Evolutionary conservation across 2,888 invertebrate genomes (phyloP), one percentile per base, ranked within the genome.

Genomic region (Limnephilus marmoratus): DNA sequence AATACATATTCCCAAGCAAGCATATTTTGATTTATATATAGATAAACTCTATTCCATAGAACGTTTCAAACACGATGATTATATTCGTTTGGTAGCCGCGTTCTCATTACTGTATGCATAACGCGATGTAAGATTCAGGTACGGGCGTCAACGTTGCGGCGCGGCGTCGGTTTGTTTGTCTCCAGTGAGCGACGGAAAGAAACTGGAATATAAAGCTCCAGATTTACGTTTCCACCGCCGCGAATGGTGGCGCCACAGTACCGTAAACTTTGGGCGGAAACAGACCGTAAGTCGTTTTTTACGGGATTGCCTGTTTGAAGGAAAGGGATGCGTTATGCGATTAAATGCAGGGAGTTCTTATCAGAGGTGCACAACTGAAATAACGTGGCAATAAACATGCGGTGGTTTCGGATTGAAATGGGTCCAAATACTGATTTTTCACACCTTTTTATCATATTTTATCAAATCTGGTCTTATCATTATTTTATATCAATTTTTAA

Each of bases 201-300:
- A 45, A 49, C 45, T 68, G 68, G 24, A 86, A 49, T 15, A 49
- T 45, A 86, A 49, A 49, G 86, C 45, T 45, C 86, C 45, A 49
- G 86, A 86, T 86, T 86, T 86, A 49, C 86, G 24, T 68, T n/a
- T 68, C n/a, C 24, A 45, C 45, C 45, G 29, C 86, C 29, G 86
- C 24, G 29, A 86, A 49, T 49, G n/a, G 86, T 86, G 49, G n/a
- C 49, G n/a, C 29, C 86, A 45, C 49, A 24, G 86, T 29, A 86
- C 41, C 86, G 86, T 41, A 86, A n/a, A 86, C 41, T 49, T 86
- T 49, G 29, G n/a, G 83, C 83, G 83, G 83, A 83, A 83, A 83
- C 83, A 83, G 83, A 83, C 83, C 37, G 83, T 37, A 24, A 83
- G 37, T 24, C 18, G 83, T 83, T 68, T 7, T 83, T 37, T 83